phyloP scores from a whole-genome alignment of 2,888 invertebrate genomes.

The Lepas anatifera region DNA sequence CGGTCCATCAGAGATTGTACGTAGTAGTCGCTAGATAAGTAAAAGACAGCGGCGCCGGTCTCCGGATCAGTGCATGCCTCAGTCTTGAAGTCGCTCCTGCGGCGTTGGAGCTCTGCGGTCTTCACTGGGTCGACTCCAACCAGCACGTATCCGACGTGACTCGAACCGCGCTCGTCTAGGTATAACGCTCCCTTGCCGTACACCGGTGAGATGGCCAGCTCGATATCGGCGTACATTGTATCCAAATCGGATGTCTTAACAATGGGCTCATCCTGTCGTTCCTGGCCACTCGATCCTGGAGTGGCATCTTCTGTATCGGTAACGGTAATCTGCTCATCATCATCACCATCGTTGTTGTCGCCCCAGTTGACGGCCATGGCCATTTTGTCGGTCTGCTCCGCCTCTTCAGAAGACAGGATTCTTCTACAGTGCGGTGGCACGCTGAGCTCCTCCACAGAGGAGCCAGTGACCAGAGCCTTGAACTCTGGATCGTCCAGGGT shows the following conservation, averaged over 20 bases:
- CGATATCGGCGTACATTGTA: background rate
- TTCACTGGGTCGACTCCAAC: background rate
- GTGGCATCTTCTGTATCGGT: background rate
- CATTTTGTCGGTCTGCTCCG: no score
- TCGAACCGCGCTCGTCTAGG: background rate
- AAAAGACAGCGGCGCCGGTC: background rate
- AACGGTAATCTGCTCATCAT: background rate
- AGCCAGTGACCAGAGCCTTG: background rate
- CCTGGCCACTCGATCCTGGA: background rate
- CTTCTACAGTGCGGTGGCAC: background rate
- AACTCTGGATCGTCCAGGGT: background rate
- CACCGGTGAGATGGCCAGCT: background rate
- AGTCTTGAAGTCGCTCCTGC: background rate
- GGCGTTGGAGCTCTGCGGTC: background rate
- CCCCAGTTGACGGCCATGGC: no score
- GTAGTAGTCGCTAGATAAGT: background rate
- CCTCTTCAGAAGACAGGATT: no score
- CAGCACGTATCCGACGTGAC: background rate
- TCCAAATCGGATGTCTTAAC: background rate
- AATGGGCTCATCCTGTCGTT: background rate
- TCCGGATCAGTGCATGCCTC: background rate
- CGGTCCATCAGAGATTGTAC: background rate
- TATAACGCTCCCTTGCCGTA: background rate
- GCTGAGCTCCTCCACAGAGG: background rate
- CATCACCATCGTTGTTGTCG: background rate